Conservation (phyloP, 2,888 invertebrate genomes). For the Sinotaia quadrata region DNA sequence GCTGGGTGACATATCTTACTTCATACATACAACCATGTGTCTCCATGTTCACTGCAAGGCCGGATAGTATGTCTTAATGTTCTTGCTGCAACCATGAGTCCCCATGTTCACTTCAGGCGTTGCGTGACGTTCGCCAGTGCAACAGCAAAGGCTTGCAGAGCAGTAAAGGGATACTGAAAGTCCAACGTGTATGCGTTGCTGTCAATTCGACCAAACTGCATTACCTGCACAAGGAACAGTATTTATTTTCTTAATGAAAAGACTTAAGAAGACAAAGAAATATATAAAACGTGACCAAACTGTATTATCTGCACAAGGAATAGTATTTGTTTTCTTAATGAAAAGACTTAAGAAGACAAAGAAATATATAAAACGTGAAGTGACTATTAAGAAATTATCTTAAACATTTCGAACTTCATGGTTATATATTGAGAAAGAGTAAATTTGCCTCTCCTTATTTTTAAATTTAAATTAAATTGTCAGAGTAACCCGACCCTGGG, state of each 20-base stretch:
- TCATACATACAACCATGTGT: too few relatives aligned
- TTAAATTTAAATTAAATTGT: too few relatives aligned
- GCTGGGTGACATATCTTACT: too few relatives aligned
- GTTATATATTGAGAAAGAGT: too few relatives aligned
- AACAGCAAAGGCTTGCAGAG: slow-evolving; percentile 97
- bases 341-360: not conserved
- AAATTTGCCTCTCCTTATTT: too few relatives aligned
- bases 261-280: not conserved
- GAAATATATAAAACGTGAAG: too few relatives aligned
- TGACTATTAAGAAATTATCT: slow-evolving; percentile 84
- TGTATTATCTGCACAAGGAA: slow-evolving; percentile 90
- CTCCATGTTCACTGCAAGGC: too few relatives aligned
- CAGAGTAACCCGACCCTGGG: too few relatives aligned
- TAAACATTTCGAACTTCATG: not conserved
- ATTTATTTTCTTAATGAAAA: slow-evolving; percentile 2
- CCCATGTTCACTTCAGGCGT: slow-evolving; percentile 82
- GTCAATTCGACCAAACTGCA: slow-evolving; percentile 99
- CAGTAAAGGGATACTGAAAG: slow-evolving; percentile 98
- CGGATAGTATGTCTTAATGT: too few relatives aligned
- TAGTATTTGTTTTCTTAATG: not conserved
- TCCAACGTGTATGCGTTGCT: slow-evolving; percentile 98
- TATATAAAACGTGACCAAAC: too few relatives aligned
- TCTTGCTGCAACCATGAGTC: too few relatives aligned
- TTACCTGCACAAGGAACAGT: slow-evolving; percentile 80
- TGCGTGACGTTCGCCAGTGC: slow-evolving; percentile 97